phyloP scores from a whole-genome alignment of 2,113 vertebrate genomes.

The Scomber scombrus region DNA sequence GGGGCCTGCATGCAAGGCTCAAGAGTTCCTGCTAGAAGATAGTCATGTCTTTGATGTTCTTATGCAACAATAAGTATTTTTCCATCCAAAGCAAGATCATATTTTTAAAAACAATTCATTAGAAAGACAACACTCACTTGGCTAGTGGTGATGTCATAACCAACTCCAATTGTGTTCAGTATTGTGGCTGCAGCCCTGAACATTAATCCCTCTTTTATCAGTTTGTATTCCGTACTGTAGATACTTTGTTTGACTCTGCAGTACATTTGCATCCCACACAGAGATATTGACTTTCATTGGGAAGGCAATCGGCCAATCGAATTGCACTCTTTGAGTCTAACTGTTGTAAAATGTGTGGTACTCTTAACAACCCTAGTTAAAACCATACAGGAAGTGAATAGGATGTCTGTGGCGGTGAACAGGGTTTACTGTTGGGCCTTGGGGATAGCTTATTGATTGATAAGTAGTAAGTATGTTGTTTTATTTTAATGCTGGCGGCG shows the following conservation, averaged over 20 bases:
- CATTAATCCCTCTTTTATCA: constrained; percentile 45
- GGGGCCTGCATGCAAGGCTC: constrained; percentile 43
- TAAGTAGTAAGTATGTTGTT: constrained; percentile 61
- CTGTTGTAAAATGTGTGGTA: constrained; percentile 48
- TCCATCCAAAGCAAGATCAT: constrained; percentile 45
- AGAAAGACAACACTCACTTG: constrained; percentile 30
- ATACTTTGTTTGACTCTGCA: constrained; percentile 37
- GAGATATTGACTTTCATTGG: constrained; percentile 38
- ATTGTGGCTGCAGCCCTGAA: constrained; percentile 22
- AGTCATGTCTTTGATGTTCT: constrained; percentile 63
- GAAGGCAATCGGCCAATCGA: constrained; percentile 22
- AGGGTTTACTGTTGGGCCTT: constrained; percentile 29
- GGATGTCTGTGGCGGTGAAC: constrained; percentile 65
- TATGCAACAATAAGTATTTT: constrained; percentile 36
- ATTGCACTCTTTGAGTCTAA: constrained; percentile 8
- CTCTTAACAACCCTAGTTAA: constrained; percentile 38
- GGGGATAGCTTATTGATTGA: constrained; percentile 32
- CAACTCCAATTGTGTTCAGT: constrained; percentile 12
- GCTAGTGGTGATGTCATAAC: constrained; percentile 32
- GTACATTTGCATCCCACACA: constrained; percentile 52
- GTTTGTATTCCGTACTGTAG: constrained; percentile 27
- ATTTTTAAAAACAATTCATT: constrained; percentile 54
- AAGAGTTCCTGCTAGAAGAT: constrained; percentile 32
- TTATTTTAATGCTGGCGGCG: constrained; percentile 54
- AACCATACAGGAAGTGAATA: constrained; percentile 70